Percentiles rank a stretch among this genome's conserved stretches.
Conservation (phyloP, 2,113 vertebrate species). For the Crotalus tigris region DNA sequence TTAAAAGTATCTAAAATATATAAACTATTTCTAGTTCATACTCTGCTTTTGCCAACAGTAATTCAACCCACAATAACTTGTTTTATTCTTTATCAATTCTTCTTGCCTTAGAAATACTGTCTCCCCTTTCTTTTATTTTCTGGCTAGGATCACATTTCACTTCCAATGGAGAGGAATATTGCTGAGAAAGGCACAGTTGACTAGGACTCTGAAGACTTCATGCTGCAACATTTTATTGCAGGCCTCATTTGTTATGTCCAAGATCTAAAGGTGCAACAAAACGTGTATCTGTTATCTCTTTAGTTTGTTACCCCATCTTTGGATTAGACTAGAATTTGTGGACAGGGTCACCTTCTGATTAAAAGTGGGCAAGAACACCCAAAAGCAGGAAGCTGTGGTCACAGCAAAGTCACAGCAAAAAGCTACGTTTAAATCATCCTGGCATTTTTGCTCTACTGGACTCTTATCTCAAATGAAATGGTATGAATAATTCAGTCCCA, state of each 20-base stretch:
- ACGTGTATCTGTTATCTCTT: not conserved
- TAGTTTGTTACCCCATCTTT: not conserved
- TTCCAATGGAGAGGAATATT: not conserved
- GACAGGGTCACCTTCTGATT: not conserved
- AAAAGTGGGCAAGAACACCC: not conserved
- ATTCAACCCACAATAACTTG: not conserved
- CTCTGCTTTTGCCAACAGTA: not conserved
- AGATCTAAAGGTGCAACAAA: not conserved
- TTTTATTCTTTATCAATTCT: not conserved
- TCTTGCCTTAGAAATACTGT: not conserved
- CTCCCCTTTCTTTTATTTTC: not conserved
- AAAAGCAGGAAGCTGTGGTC: conserved; percentile 44
- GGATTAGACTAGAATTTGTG: not conserved
- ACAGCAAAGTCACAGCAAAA: conserved; percentile 48
- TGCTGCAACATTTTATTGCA: not conserved
- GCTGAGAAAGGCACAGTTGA: not conserved
- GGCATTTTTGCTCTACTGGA: conserved; percentile 38
- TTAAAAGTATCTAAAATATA: not conserved
- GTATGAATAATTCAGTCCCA: conserved; percentile 54
- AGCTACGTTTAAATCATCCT: conserved; percentile 47
- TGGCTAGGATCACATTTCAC: not conserved
- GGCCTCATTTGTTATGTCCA: not conserved
- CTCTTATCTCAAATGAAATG: conserved; percentile 50
- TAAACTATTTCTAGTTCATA: not conserved
- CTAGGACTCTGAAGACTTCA: not conserved